These are phyloP conservation scores for Drosophila subpulchrella DNA, from an alignment of 1,140 invertebrate species.

Conservation along the genomic window DNA sequence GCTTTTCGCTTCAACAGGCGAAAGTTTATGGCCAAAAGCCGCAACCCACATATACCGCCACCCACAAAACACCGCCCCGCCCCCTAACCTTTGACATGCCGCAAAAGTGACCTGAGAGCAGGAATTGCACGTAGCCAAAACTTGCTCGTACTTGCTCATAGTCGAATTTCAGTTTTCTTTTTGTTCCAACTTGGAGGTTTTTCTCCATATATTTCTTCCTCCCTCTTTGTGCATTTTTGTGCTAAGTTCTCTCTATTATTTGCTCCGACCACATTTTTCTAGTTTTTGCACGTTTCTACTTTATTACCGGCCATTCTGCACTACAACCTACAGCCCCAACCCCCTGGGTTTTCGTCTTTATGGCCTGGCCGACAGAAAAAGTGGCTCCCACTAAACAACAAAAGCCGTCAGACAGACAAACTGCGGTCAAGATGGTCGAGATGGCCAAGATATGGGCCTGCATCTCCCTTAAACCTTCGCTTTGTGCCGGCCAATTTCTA, in stretches of 20 bases:
- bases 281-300: slow-evolving; percentile 82
- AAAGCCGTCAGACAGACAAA: slow-evolving; percentile 50
- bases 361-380: slow-evolving; percentile 58
- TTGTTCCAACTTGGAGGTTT: slow-evolving; percentile 12
- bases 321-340: background rate
- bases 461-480: background rate
- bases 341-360: slow-evolving; percentile 48
- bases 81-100: slow-evolving; percentile 41
- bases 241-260: slow-evolving; percentile 74
- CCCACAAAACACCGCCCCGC: slow-evolving; percentile 20
- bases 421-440: slow-evolving; percentile 57
- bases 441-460: slow-evolving; percentile 1
- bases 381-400: slow-evolving; percentile 45
- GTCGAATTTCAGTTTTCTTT: slow-evolving; percentile 52
- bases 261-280: slow-evolving; percentile 76
- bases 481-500: slow-evolving; percentile 66
- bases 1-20: slow-evolving; percentile 62
- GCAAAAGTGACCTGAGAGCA: slow-evolving; percentile 69
- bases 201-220: background rate
- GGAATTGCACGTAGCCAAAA: slow-evolving; percentile 76
- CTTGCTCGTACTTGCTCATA: slow-evolving; percentile 61
- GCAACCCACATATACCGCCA: slow-evolving; percentile 53
- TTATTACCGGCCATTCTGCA: slow-evolving; percentile 69
- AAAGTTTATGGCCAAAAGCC: slow-evolving; percentile 78
- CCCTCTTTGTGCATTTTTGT: slow-evolving; percentile 68